Conservation (phyloP, 1,140 invertebrate species). For the Heliconius himera region DNA sequence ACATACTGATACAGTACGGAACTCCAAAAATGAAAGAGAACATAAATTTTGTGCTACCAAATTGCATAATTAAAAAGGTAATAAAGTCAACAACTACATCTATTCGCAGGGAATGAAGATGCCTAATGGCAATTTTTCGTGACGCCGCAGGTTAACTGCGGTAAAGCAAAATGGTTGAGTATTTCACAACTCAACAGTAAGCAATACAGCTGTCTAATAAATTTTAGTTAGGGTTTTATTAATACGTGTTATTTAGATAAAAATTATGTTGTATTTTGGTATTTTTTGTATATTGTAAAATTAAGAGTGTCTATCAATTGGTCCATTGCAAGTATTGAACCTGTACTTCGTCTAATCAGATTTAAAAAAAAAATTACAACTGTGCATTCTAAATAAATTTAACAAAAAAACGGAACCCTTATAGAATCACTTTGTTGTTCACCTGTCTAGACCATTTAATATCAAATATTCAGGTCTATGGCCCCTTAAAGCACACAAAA, state of each 20-base stretch:
- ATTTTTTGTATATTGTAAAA: too few species aligned
- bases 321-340: too few species aligned
- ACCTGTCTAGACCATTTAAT: too few species aligned
- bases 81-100: conserved; percentile 36
- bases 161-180: conserved; percentile 20
- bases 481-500: too few species aligned
- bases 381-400: too few species aligned
- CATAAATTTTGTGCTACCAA: neutral
- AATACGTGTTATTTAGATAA: neutral
- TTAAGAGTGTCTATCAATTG: too few species aligned
- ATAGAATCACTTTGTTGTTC: too few species aligned
- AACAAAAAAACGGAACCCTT: too few species aligned
- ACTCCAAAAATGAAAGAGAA: neutral
- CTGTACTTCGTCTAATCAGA: too few species aligned
- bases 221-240: neutral
- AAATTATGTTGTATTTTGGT: neutral
- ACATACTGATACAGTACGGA: too few species aligned
- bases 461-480: too few species aligned
- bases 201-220: neutral
- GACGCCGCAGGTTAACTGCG: conserved; percentile 31
- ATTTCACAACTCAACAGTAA: conserved; percentile 25
- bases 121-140: conserved; percentile 34
- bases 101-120: conserved; percentile 28
- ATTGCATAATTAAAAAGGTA: conserved; percentile 30
- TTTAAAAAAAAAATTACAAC: too few species aligned